Conservation (phyloP, 2,888 invertebrate genomes). For the Megaustenia siamemsis region DNA sequence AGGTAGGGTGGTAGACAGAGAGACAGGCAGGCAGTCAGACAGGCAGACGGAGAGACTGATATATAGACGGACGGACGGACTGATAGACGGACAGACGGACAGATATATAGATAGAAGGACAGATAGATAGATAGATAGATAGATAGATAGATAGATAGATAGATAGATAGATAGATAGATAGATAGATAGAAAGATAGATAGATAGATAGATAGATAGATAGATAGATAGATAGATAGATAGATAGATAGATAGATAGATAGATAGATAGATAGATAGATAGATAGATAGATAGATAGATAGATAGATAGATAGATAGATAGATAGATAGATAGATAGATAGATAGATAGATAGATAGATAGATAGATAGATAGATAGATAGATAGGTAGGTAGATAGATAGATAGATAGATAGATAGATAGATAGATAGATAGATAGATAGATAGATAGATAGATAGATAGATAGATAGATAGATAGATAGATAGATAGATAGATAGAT, state of each 20-base stretch:
- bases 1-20: background rate
- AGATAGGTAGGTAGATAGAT: too few species aligned
- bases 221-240: background rate
- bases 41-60: slow-evolving; percentile 9
- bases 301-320: background rate
- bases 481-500: background rate
- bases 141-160: background rate
- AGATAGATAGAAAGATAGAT: background rate
- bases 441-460: background rate
- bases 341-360: slow-evolving; percentile 7
- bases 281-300: background rate
- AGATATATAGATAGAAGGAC: background rate
- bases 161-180: slow-evolving; percentile 1
- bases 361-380: background rate
- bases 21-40: slow-evolving; percentile 19
- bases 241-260: background rate
- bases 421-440: background rate
- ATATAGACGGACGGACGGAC: background rate
- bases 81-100: background rate
- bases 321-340: slow-evolving; percentile 30
- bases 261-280: background rate
- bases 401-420: background rate
- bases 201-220: slow-evolving; percentile 8
- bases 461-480: background rate
- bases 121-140: slow-evolving; percentile 7